These are phyloP conservation scores for Eidolon dupreanum DNA, from an alignment of 2,797 vertebrate species.

Conservation along the genomic window DNA sequence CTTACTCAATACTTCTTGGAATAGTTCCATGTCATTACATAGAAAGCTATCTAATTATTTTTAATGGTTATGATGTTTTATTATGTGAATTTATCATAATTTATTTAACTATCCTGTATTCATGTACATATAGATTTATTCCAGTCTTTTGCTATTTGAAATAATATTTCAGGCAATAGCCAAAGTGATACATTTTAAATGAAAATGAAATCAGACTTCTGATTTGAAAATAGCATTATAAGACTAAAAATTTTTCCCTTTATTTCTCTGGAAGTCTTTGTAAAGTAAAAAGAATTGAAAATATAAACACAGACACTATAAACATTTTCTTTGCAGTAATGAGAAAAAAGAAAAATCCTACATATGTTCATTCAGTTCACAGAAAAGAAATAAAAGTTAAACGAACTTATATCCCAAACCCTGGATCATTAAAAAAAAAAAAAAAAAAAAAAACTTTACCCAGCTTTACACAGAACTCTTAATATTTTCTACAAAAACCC, in stretches of 20 bases:
- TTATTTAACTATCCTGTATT: constrained; percentile 56
- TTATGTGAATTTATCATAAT: constrained; percentile 60
- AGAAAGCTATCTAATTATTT: constrained; percentile 65
- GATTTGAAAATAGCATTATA: not conserved
- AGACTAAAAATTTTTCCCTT: not conserved
- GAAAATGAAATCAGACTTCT: constrained; percentile 40
- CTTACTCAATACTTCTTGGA: constrained; percentile 39
- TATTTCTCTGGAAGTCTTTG: not conserved
- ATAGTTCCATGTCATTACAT: constrained; percentile 37
- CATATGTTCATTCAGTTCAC: not conserved
- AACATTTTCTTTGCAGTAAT: not conserved
- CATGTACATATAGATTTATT: constrained; percentile 37
- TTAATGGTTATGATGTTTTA: constrained; percentile 54
- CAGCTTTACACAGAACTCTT: not conserved
- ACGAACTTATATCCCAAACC: not conserved
- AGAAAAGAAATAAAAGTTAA: constrained; percentile 23
- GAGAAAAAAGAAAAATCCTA: not conserved
- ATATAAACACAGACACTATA: not conserved
- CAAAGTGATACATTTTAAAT: constrained; percentile 30
- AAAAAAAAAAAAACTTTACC: not conserved
- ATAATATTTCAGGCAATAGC: not conserved
- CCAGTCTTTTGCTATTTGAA: constrained; percentile 51
- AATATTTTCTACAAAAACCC: not conserved
- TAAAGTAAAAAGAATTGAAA: not conserved
- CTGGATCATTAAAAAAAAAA: not conserved